phyloP scores from a whole-genome alignment of 2,888 invertebrate genomes.

The Malthinus seriepunctatus region DNA sequence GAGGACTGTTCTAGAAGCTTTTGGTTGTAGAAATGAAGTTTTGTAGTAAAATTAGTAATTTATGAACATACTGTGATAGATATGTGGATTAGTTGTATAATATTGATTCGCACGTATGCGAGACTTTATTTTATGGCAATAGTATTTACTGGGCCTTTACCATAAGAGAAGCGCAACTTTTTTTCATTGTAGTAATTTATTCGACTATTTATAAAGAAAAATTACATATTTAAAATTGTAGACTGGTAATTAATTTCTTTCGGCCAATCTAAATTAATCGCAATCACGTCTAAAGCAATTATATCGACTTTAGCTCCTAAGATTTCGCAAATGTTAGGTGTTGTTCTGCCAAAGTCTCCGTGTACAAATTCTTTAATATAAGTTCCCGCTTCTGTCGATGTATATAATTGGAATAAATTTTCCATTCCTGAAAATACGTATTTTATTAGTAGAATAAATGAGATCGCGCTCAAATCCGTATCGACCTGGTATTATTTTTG shows the following conservation, averaged over 20 bases:
- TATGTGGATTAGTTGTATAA: too few relatives aligned
- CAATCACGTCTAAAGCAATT: constrained; percentile 86
- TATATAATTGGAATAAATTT: constrained; percentile 65
- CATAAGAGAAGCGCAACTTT: too few relatives aligned
- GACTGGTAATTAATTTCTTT: constrained; percentile 37
- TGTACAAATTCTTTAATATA: constrained; percentile 98
- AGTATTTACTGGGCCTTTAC: too few relatives aligned
- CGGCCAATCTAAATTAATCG: constrained; percentile 79
- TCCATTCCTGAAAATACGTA: constrained; percentile 49
- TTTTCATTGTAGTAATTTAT: too few relatives aligned
- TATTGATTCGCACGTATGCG: too few relatives aligned
- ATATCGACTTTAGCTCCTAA: constrained; percentile 79
- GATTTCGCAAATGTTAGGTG: constrained; percentile 73
- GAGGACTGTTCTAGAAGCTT: constrained; percentile 69
- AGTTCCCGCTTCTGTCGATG: constrained; percentile 89
- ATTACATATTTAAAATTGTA: not conserved
- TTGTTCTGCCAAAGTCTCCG: constrained; percentile 90
- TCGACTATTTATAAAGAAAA: not conserved
- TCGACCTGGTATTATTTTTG: constrained; percentile 57
- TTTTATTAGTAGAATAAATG: constrained; percentile 31
- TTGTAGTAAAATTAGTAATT: too few relatives aligned
- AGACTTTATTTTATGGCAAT: too few relatives aligned
- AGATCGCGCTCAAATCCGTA: not conserved
- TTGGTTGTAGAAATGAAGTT: too few relatives aligned
- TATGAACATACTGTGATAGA: too few relatives aligned